phyloP scores from a whole-genome alignment of 2,888 invertebrate genomes.

The Gonocerus acuteangulatus region DNA sequence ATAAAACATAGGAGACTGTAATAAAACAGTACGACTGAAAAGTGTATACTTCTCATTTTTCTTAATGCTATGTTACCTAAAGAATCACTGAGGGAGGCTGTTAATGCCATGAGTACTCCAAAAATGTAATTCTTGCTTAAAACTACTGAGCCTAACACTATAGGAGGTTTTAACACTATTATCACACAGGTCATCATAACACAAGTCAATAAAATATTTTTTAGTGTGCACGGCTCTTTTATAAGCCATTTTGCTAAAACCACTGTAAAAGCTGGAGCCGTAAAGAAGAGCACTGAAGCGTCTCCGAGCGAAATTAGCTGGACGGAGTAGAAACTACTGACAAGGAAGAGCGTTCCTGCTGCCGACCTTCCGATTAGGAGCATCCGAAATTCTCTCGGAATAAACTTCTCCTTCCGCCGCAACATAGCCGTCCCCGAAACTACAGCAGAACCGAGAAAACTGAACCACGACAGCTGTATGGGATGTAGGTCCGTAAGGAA shows the following conservation, averaged over 20 bases:
- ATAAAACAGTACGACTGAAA: conserved; percentile 22
- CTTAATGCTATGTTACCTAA: conserved; percentile 26
- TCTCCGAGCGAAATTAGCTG: conserved; percentile 30
- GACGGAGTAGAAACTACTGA: conserved; percentile 26
- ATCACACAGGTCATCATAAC: conserved; percentile 22
- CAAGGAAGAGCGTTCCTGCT: conserved; percentile 17
- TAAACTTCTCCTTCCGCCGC: not conserved
- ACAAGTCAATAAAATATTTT: not conserved
- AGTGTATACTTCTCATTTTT: conserved; percentile 26
- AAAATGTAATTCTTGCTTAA: conserved; percentile 7
- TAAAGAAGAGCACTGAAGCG: conserved; percentile 31
- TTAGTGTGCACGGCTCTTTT: conserved; percentile 19
- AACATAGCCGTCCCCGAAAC: conserved; percentile 9
- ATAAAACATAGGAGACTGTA: conserved; percentile 10
- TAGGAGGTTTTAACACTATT: conserved; percentile 27
- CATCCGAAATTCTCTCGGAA: not conserved
- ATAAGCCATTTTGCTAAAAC: conserved; percentile 25
- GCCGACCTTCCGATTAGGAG: conserved; percentile 19
- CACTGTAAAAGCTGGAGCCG: conserved; percentile 29
- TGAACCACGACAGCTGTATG: conserved; percentile 23
- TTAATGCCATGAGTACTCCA: conserved; percentile 19
- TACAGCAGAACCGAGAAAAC: conserved; percentile 21
- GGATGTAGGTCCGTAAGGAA: conserved; percentile 20
- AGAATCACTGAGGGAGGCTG: conserved; percentile 26
- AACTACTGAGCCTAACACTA: conserved; percentile 3